A percentile compares a stretch with the other conserved stretches of the same genome.
Evolutionary conservation across 2,888 invertebrate species (phyloP).

Genomic region (Erannis defoliaria): DNA sequence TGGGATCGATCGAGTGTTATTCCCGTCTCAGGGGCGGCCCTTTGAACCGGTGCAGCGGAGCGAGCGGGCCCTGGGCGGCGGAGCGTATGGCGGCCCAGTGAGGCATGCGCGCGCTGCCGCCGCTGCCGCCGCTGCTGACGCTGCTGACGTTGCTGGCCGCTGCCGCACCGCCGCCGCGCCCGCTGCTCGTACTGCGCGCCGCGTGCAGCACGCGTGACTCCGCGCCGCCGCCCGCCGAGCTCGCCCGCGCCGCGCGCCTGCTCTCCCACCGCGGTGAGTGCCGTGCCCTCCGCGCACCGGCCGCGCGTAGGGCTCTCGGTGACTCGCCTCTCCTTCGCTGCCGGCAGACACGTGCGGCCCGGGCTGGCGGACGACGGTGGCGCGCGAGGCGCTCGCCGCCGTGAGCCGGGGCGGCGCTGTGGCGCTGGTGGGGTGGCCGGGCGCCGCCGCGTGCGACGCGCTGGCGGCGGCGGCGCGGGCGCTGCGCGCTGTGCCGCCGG

Average conservation of each 20-base stretch:
- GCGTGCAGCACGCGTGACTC: conserved; percentile 61
- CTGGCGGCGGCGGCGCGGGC: conserved; percentile 55
- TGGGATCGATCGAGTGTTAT: conserved; percentile 25
- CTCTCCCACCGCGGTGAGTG: conserved; percentile 50
- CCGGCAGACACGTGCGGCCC: conserved; percentile 68
- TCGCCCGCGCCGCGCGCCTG: conserved; percentile 42
- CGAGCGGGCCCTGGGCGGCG: conserved; percentile 44
- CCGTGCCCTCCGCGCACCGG: conserved; percentile 27
- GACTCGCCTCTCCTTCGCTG: conserved; percentile 23
- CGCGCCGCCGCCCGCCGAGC: conserved; percentile 40
- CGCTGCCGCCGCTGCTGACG: conserved; percentile 60
- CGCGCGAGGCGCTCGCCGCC: conserved; percentile 56
- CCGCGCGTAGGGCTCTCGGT: conserved; percentile 17
- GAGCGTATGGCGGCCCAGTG: conserved; percentile 44
- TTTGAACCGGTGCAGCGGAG: conserved; percentile 63
- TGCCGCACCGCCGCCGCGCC: conserved; percentile 48
- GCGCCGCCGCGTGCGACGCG: conserved; percentile 56
- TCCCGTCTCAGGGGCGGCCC: conserved; percentile 21
- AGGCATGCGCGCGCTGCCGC: conserved; percentile 67
- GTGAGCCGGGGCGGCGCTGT: conserved; percentile 55
- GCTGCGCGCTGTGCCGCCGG: conserved; percentile 48
- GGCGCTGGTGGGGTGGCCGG: conserved; percentile 55
- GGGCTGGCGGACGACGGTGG: conserved; percentile 56
- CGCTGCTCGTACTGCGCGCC: conserved; percentile 60
- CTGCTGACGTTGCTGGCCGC: conserved; percentile 54